Conservation (phyloP, 2,113 vertebrate genomes). For the Trematomus loennbergii region DNA sequence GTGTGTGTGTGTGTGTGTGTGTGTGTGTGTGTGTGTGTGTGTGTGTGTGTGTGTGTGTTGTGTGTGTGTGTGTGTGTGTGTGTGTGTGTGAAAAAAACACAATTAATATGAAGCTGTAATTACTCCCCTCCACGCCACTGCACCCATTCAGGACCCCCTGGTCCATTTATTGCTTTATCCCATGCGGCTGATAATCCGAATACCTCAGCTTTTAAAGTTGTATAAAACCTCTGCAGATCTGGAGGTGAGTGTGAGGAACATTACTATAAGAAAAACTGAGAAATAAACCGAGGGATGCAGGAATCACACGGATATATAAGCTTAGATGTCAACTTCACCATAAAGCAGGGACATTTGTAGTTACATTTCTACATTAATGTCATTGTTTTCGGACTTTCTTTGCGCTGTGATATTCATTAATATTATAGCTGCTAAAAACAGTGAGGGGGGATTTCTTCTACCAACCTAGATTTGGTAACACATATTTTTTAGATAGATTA, state of each 20-base stretch:
- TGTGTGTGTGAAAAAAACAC: constrained; percentile 73
- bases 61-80: too few species aligned
- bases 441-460: neutral
- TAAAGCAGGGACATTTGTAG: neutral
- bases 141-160: constrained; percentile 83
- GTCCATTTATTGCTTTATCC: constrained; percentile 85
- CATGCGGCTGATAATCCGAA: constrained; percentile 83
- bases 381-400: neutral
- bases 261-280: too few species aligned
- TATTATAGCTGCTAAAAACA: neutral
- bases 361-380: neutral
- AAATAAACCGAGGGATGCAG: constrained; percentile 1
- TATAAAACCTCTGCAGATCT: constrained; percentile 38
- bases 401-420: neutral
- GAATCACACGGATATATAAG: neutral
- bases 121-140: constrained; percentile 86
- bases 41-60: neutral
- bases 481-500: too few species aligned
- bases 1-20: constrained; percentile 43
- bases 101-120: constrained; percentile 90
- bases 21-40: constrained; percentile 23
- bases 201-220: constrained; percentile 71
- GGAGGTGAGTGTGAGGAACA: constrained; percentile 19
- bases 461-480: too few species aligned
- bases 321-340: neutral